Percentiles rank a stretch among this genome's conserved stretches.
These are phyloP conservation scores for Bombylius discolor DNA, from an alignment of 2,888 invertebrate genomes.

Conservation along the genomic window DNA sequence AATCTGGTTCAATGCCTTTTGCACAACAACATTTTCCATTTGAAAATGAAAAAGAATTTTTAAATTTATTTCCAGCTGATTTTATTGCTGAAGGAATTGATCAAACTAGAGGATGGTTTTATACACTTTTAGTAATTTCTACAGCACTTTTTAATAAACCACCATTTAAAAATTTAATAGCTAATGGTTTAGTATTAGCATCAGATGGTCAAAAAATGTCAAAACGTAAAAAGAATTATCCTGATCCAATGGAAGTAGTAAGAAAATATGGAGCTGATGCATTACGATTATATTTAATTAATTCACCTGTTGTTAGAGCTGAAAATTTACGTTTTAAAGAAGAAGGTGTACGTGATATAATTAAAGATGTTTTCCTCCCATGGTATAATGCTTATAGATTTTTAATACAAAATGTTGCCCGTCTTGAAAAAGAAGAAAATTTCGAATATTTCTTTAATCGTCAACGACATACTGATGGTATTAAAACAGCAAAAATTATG, in stretches of 20 bases:
- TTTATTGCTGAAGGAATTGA: slow-evolving; percentile 99
- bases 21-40: slow-evolving; percentile 95
- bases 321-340: slow-evolving; percentile 95
- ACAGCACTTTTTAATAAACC: slow-evolving; percentile 92
- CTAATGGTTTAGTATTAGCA: slow-evolving; percentile 91
- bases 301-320: slow-evolving; percentile 95
- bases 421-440: slow-evolving; percentile 57
- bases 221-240: slow-evolving; percentile 96
- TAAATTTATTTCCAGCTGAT: slow-evolving; percentile 89
- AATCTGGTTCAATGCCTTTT: slow-evolving; percentile 98
- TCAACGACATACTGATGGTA: slow-evolving; percentile 28
- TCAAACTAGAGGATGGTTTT: slow-evolving; percentile 98
- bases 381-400: slow-evolving; percentile 94
- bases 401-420: slow-evolving; percentile 82
- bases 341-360: slow-evolving; percentile 88
- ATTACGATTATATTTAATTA: slow-evolving; percentile 85
- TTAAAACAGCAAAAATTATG: slow-evolving; percentile 51
- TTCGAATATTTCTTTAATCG: slow-evolving; percentile 44
- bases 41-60: slow-evolving; percentile 77
- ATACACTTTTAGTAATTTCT: slow-evolving; percentile 92
- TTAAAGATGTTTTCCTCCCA: slow-evolving; percentile 95
- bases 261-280: slow-evolving; percentile 95
- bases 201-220: slow-evolving; percentile 99
- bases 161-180: slow-evolving; percentile 95
- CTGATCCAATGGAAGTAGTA: slow-evolving; percentile 86